Conservation (phyloP, 2,113 vertebrate genomes). For the Barnardius zonarius region DNA sequence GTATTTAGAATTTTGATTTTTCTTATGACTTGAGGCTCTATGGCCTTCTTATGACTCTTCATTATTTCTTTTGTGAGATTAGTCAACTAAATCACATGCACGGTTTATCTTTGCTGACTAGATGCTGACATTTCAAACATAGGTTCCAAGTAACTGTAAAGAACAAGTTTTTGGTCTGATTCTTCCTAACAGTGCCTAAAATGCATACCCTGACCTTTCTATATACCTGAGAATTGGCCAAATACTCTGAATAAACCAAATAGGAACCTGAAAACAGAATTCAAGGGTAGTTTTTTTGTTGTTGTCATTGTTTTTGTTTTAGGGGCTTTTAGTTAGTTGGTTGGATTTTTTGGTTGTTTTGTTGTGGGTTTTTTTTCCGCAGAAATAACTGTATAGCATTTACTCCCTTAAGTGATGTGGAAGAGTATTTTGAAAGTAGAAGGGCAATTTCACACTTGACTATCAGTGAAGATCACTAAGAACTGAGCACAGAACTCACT, state of each 20-base stretch:
- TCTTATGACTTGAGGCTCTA: background rate
- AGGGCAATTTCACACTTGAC: background rate
- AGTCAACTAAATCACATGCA: background rate
- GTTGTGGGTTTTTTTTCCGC: rapidly evolving
- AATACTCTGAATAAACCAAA: background rate
- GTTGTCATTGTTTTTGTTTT: background rate
- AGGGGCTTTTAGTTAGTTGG: background rate
- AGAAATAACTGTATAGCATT: background rate
- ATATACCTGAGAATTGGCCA: background rate
- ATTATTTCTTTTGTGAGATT: background rate
- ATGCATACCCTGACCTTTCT: background rate
- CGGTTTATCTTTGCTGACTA: background rate
- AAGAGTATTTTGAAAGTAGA: background rate
- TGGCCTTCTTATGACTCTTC: background rate
- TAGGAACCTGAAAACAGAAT: background rate
- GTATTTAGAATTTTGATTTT: background rate
- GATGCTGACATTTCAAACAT: background rate
- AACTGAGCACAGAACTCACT: background rate
- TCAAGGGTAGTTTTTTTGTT: background rate
- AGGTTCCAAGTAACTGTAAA: background rate
- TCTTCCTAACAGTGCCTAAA: background rate
- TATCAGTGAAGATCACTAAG: background rate
- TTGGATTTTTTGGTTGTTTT: background rate
- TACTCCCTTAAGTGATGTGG: background rate
- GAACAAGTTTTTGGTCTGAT: background rate